These are phyloP conservation scores for Phallusia fumigata DNA, from an alignment of 23 tunicate species.

Conservation along the genomic window DNA sequence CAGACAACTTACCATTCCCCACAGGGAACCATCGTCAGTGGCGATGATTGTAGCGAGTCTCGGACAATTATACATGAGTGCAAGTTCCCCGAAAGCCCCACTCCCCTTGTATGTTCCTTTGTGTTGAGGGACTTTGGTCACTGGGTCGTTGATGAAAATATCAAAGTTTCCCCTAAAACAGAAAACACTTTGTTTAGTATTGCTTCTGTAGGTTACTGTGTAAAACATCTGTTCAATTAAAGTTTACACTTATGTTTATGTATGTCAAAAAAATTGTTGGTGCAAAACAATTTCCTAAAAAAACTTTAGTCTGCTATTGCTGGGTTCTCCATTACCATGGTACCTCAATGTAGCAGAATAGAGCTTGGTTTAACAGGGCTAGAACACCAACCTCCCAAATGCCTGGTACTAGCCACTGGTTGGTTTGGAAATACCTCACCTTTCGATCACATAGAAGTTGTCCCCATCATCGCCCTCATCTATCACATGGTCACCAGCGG, in stretches of 20 bases:
- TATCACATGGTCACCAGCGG: conserved; percentile 91
- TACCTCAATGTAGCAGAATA: no score
- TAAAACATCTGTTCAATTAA: no score
- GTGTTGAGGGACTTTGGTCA: conserved; percentile 61
- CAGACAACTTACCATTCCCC: conserved; percentile 83
- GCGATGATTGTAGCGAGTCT: conserved; percentile 93
- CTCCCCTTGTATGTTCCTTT: conserved; percentile 89
- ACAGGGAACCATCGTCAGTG: conserved; percentile 83
- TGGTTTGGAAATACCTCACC: conserved; percentile 12
- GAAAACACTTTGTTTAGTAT: no score
- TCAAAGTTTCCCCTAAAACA: conserved; percentile 85
- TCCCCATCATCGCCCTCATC: conserved; percentile 99
- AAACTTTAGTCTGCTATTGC: no score
- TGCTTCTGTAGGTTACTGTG: no score
- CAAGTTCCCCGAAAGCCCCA: conserved; percentile 97
- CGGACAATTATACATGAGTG: conserved; percentile 97
- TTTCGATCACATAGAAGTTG: conserved; percentile 98
- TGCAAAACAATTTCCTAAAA: no score
- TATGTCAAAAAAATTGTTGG: no score
- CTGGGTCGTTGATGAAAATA: conserved; percentile 83
- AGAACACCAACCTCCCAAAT: background rate
- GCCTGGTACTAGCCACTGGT: background rate
- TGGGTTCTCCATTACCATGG: no score
- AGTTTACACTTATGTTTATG: no score
- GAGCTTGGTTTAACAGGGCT: no score